These are phyloP conservation scores for Gila robusta DNA, from an alignment of 2,797 vertebrate species.

Conservation along the genomic window DNA sequence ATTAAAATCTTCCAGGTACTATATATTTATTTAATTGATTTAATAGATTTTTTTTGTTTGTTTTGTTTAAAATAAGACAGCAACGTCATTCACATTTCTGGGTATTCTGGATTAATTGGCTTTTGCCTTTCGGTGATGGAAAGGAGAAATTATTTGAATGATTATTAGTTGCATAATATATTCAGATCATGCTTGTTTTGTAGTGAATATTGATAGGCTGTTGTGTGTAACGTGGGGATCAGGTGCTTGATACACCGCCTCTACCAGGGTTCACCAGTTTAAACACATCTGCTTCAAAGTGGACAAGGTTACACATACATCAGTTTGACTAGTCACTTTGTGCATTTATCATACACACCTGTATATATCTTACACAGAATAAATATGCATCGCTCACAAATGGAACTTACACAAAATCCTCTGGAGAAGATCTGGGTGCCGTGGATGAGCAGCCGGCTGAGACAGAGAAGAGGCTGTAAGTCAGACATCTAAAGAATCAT, in stretches of 20 bases:
- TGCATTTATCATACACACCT: neutral
- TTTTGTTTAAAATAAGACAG: too few species aligned
- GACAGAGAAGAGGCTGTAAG: constrained; percentile 87
- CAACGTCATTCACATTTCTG: too few species aligned
- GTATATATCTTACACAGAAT: neutral
- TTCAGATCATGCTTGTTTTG: neutral
- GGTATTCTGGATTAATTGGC: neutral
- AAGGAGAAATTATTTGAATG: neutral
- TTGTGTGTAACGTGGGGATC: neutral
- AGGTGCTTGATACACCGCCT: constrained; percentile 25
- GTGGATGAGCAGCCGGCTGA: constrained; percentile 77
- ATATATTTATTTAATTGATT: neutral
- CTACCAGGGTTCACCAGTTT: neutral
- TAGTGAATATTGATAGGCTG: neutral
- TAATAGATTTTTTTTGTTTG: too few species aligned
- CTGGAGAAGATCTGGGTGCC: constrained; percentile 90
- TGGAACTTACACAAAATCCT: constrained; percentile 82
- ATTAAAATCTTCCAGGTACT: neutral
- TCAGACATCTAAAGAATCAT: constrained; percentile 58
- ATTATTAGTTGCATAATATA: neutral
- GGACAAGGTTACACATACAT: neutral
- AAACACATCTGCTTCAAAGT: neutral
- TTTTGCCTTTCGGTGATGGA: neutral
- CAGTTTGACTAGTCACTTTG: neutral
- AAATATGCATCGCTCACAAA: constrained; percentile 76